Evolutionary conservation across 30 jellyfish, hydroid and myxozoan species (phyloP).

Genomic region (Aurelia sp.): DNA sequence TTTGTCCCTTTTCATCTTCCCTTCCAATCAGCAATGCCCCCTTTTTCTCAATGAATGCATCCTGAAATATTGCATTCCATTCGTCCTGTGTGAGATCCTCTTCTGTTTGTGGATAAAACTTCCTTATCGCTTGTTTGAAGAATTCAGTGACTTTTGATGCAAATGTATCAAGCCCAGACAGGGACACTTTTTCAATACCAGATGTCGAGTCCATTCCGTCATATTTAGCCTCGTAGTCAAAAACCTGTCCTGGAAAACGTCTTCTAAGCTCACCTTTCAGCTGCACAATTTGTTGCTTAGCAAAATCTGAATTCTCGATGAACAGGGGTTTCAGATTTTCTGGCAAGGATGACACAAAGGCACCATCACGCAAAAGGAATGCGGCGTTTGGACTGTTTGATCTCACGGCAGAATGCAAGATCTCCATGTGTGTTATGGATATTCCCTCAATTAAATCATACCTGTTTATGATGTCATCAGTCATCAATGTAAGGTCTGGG

Average conservation of each 20-base stretch:
- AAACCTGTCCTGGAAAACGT: constrained; percentile 68
- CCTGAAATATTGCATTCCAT: constrained; percentile 41
- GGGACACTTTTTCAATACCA: constrained; percentile 50
- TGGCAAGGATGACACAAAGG: constrained; percentile 48
- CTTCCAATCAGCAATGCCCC: constrained; percentile 85
- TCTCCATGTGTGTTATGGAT: constrained; percentile 90
- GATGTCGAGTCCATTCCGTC: constrained; percentile 38
- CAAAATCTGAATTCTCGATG: constrained; percentile 49
- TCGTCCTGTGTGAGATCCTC: constrained; percentile 43
- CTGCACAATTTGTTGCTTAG: constrained; percentile 46
- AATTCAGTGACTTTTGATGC: constrained; percentile 51
- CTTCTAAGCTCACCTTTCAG: constrained; percentile 60
- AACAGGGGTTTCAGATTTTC: constrained; percentile 32
- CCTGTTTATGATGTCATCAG: constrained; percentile 20
- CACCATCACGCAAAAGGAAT: constrained; percentile 71
- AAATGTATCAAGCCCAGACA: constrained; percentile 71
- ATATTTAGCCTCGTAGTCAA: constrained; percentile 41
- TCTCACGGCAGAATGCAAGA: constrained; percentile 80
- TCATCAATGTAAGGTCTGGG: constrained; percentile 42
- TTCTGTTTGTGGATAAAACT: constrained; percentile 23
- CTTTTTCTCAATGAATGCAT: constrained; percentile 68
- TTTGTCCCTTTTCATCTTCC: constrained; percentile 47
- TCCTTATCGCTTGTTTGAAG: constrained; percentile 67
- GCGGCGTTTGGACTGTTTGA: constrained; percentile 77
- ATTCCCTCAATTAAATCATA: constrained; percentile 62